phyloP scores from a whole-genome alignment of 2,113 vertebrate genomes.

The Cervus canadensis region DNA sequence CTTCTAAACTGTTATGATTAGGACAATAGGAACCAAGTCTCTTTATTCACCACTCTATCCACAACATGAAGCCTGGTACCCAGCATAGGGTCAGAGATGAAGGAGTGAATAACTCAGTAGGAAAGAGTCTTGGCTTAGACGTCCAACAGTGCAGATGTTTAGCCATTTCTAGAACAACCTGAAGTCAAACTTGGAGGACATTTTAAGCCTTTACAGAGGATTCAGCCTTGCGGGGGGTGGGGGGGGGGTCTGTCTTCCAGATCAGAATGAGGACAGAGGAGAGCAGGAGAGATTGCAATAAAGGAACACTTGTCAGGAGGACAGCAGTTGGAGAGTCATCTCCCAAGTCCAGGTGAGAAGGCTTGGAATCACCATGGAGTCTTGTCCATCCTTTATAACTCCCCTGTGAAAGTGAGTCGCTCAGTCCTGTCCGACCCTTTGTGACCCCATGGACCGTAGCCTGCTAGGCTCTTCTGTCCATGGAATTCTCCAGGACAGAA shows the following conservation, averaged over 20 bases:
- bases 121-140: not conserved
- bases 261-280: not conserved
- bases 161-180: not conserved
- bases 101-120: not conserved
- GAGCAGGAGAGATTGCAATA: not conserved
- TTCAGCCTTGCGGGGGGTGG: not conserved
- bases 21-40: not conserved
- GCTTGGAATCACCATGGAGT: not conserved
- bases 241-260: not conserved
- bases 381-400: not conserved
- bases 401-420: not conserved
- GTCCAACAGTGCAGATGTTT: not conserved
- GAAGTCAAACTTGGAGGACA: not conserved
- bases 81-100: not conserved
- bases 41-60: not conserved
- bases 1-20: not conserved
- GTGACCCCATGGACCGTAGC: not conserved
- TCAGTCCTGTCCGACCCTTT: not conserved
- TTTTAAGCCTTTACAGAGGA: not conserved
- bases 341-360: not conserved
- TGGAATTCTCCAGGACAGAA: not conserved
- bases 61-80: not conserved
- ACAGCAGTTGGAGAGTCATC: not conserved
- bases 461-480: not conserved
- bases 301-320: not conserved